phyloP scores from a whole-genome alignment of 1,140 invertebrate genomes.

The Conus betulinus region DNA sequence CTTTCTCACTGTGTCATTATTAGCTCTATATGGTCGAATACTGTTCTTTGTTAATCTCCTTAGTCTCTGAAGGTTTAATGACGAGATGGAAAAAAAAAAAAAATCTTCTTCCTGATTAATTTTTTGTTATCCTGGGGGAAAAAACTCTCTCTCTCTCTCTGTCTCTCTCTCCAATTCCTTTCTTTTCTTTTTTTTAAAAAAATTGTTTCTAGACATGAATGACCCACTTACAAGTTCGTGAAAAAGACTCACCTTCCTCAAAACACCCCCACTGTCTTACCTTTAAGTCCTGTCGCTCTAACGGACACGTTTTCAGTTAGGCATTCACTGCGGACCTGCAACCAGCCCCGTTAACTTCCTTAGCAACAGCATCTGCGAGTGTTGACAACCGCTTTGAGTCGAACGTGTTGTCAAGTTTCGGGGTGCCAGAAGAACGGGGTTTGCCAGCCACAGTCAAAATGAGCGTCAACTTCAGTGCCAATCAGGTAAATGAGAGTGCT shows the following conservation, averaged over 20 bases:
- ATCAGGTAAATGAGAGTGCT: slow-evolving; percentile 50
- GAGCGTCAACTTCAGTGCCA: slow-evolving; percentile 62
- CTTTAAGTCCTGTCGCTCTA: no score
- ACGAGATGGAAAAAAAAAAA: no score
- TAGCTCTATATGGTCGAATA: no score
- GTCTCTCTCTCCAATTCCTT: not conserved
- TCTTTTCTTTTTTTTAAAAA: not conserved
- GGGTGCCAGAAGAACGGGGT: not conserved
- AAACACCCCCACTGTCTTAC: no score
- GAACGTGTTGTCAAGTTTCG: not conserved
- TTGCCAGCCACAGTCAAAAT: slow-evolving; percentile 38
- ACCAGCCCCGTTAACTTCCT: not conserved
- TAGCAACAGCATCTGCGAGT: not conserved
- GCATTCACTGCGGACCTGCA: not conserved
- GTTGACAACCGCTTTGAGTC: not conserved
- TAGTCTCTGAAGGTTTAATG: no score
- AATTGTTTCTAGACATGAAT: no score
- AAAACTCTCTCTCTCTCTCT: not conserved
- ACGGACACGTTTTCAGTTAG: not conserved
- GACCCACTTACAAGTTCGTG: no score
- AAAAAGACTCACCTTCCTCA: no score
- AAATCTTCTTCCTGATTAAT: no score
- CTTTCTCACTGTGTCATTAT: no score
- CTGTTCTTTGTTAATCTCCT: no score
- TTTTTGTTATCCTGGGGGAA: no score